A percentile compares a stretch with the other conserved stretches of the same genome.
Conservation (phyloP, 2,797 vertebrate species). For the Mionectes olivaceus region DNA sequence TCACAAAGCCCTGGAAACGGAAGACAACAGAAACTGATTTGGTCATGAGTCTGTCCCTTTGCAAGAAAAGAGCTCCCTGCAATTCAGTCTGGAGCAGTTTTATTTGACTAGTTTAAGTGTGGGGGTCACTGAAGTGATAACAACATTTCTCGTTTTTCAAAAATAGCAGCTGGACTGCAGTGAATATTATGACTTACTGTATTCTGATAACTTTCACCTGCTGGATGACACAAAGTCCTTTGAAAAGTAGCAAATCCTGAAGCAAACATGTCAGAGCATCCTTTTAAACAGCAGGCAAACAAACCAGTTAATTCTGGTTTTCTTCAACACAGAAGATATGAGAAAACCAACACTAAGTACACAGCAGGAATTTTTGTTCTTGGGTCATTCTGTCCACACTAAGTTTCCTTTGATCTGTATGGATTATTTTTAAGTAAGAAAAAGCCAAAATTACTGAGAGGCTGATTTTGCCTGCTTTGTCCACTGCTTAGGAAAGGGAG, state of each 20-base stretch:
- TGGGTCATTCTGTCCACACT: background rate
- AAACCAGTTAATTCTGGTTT: background rate
- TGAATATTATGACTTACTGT: background rate
- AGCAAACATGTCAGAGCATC: background rate
- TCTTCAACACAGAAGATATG: background rate
- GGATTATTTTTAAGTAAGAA: background rate
- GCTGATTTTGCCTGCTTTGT: background rate
- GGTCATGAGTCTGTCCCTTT: background rate
- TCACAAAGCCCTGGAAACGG: background rate
- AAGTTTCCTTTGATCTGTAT: background rate
- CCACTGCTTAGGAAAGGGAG: background rate
- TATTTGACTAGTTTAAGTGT: background rate
- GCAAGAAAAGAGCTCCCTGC: background rate
- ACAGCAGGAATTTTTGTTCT: background rate
- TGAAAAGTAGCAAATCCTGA: background rate
- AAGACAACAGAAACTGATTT: background rate
- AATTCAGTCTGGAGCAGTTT: background rate
- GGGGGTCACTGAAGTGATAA: background rate
- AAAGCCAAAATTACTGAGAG: background rate
- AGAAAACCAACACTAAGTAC: background rate
- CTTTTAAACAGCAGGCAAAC: background rate
- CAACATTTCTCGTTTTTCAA: constrained; percentile 5
- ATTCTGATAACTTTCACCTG: background rate
- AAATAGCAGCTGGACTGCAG: background rate
- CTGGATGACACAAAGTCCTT: background rate